A percentile compares a stretch with the other conserved stretches of the same genome.
phyloP scores from a whole-genome alignment of 2,888 invertebrate species.

The Erebia aethiops region DNA sequence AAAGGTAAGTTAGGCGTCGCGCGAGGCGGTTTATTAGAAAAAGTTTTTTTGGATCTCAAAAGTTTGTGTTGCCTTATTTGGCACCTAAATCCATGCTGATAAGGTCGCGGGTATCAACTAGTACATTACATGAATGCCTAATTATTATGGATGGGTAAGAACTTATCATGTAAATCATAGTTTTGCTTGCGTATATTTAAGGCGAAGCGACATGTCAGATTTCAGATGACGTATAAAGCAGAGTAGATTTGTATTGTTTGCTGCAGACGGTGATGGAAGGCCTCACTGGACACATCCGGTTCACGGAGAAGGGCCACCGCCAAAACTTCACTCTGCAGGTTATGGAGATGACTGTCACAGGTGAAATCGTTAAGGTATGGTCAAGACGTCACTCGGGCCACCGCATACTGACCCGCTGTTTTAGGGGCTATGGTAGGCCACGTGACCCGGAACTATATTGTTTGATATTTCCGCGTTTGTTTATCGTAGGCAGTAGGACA shows the following conservation, averaged over 20 bases:
- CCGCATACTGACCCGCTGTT: too few relatives aligned
- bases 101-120: too few relatives aligned
- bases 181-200: background rate
- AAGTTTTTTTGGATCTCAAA: too few relatives aligned
- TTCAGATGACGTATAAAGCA: conserved; percentile 43
- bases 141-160: too few relatives aligned
- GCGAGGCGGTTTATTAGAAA: too few relatives aligned
- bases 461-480: too few relatives aligned
- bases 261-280: conserved; percentile 94
- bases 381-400: background rate
- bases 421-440: too few relatives aligned
- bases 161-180: background rate
- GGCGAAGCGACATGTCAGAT: background rate
- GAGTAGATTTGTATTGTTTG: conserved; percentile 58
- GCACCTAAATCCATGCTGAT: background rate
- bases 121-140: too few relatives aligned
- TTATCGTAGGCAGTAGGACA: too few relatives aligned
- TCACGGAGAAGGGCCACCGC: conserved; percentile 92
- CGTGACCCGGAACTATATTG: too few relatives aligned
- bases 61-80: background rate
- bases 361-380: conserved; percentile 91
- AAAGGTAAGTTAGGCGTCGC: too few relatives aligned
- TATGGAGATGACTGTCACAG: conserved; percentile 94
- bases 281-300: conserved; percentile 92
- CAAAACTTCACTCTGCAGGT: conserved; percentile 94